Evolutionary conservation across 2,113 vertebrate species (phyloP), one percentile per base, ranked within the genome.

Genomic region (Himantopus leucocephalus): DNA sequence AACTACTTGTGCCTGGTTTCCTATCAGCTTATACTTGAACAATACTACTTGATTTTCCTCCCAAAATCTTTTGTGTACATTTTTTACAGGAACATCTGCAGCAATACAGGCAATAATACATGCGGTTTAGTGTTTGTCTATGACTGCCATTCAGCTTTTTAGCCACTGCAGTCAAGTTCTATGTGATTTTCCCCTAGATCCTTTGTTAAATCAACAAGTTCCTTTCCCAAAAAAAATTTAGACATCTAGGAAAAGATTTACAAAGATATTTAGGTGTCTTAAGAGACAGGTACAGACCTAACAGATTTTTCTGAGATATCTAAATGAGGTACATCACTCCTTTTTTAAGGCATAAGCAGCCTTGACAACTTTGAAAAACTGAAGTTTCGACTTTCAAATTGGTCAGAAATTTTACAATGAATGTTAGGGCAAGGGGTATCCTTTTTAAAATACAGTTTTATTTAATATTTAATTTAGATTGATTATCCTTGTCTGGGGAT

Each of bases 31-130:
- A 43, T n/a, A 53, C 19, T 70, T 41, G 30, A 53, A 41, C 18
- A 56, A 56, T n/a, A 39, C 5, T 16, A 56, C 17, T 58, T 86
- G 24, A 5, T 67, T 90, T 78, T 92, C 29, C 21, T 70, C 21
- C 4, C 14, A 47, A 47, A 67, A 35, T 15, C 10, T 34, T 67
- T 43, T 30, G 19, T 0, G 0, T 53, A 5, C 47, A 6, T 19
- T 71, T 79, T 79, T 80, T 59, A 22, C 70, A 75, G 16, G 35
- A 83, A 37, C 3, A 37, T 9, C 12, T 63, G 7, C 35, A 67
- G 23, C 41, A 90, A 64, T n/a, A 43, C 5, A 52, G 34, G 20
- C 39, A 53, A 55, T 37, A 75, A 90, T 16, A 21, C 17, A 14
- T 29, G 4, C 17, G 6, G 3, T 80, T 80, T 50, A 41, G 11